phyloP scores from a whole-genome alignment of 2,797 vertebrate species.

The Acridotheres tristis region DNA sequence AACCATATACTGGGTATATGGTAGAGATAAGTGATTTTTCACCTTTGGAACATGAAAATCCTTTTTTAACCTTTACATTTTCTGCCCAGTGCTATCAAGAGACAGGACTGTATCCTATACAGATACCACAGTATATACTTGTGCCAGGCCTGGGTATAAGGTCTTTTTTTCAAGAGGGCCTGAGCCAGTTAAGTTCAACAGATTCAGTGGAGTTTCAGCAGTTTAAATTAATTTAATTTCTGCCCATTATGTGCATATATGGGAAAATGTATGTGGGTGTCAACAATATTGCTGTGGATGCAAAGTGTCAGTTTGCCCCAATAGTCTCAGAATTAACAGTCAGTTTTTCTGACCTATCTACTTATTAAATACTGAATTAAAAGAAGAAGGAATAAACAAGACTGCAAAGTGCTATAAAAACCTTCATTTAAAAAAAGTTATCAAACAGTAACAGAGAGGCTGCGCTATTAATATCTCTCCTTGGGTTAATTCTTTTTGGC shows the following conservation, averaged over 20 bases:
- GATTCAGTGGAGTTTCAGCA: background rate
- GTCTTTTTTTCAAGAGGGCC: background rate
- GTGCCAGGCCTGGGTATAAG: background rate
- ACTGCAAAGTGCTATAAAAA: background rate
- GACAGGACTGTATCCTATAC: accelerated
- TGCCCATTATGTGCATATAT: background rate
- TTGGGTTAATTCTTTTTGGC: background rate
- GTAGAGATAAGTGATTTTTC: background rate
- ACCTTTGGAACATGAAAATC: background rate
- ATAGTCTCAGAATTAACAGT: background rate
- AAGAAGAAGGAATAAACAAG: background rate
- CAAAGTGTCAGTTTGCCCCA: background rate
- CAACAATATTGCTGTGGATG: background rate
- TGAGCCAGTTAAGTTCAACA: accelerated
- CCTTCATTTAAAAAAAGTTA: background rate
- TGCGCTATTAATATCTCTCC: background rate
- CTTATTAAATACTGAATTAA: background rate
- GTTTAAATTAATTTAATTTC: background rate
- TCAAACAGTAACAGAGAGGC: background rate
- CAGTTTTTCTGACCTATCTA: background rate
- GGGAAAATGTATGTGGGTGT: accelerated
- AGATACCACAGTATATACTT: background rate
- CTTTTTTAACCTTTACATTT: background rate
- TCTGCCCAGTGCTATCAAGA: background rate
- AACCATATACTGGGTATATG: background rate